A percentile compares a stretch with the other conserved stretches of the same genome.
These are phyloP conservation scores for Tachuris rubrigastra DNA, from an alignment of 2,113 vertebrate genomes.

Conservation along the genomic window DNA sequence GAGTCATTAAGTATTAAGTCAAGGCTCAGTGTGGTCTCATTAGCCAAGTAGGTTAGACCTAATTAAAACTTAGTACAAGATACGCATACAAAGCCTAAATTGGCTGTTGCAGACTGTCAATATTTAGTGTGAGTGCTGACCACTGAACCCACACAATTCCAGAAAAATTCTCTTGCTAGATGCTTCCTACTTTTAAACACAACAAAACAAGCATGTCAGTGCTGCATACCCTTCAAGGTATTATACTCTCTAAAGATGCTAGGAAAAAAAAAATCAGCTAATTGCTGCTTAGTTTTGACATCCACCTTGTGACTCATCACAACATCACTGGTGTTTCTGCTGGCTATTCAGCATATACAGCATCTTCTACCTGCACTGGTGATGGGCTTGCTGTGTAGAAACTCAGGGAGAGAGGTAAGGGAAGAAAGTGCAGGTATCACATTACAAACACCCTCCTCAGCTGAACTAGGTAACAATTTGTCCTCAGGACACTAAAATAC, in stretches of 20 bases:
- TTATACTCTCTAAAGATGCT: background rate
- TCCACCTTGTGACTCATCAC: background rate
- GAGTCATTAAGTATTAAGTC: conserved; percentile 1
- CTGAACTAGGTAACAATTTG: background rate
- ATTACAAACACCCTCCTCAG: background rate
- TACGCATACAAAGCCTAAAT: background rate
- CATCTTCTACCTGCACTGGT: background rate
- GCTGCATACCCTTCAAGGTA: background rate
- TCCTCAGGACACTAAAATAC: background rate
- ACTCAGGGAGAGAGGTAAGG: background rate
- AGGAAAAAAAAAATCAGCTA: background rate
- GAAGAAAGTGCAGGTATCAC: background rate
- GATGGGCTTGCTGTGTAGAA: background rate
- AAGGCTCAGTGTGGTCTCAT: background rate
- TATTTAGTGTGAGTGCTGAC: background rate
- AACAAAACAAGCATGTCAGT: background rate
- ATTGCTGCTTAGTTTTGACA: background rate
- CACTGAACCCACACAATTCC: background rate
- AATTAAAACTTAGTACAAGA: conserved; percentile 10
- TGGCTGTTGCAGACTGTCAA: background rate
- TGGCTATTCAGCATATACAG: accelerated
- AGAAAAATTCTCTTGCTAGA: background rate
- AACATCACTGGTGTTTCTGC: background rate
- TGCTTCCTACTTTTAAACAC: background rate
- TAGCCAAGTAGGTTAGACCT: conserved; percentile 25